phyloP scores from a whole-genome alignment of 2,113 vertebrate species.

The Setophaga petechia region DNA sequence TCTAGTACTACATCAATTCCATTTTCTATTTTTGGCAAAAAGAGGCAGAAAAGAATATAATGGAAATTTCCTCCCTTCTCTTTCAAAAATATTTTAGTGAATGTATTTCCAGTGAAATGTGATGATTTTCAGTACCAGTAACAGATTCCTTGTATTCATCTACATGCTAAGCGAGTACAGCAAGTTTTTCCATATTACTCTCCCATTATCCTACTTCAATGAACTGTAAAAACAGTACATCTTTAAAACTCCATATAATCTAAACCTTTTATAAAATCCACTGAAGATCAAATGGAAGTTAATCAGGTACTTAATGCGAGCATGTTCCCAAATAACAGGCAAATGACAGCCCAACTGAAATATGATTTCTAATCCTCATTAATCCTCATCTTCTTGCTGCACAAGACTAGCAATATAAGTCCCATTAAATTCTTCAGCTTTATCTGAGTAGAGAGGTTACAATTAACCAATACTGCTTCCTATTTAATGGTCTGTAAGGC shows the following conservation, averaged over 20 bases:
- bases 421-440: not conserved
- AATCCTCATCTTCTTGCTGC: not conserved
- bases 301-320: not conserved
- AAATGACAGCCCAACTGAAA: not conserved
- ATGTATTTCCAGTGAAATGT: not conserved
- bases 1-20: not conserved
- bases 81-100: not conserved
- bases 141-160: not conserved
- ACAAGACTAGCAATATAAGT: not conserved
- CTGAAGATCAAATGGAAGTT: not conserved
- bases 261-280: constrained; percentile 14
- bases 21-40: not conserved
- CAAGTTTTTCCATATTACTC: not conserved
- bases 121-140: not conserved
- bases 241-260: not conserved
- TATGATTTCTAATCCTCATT: constrained; percentile 31
- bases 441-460: not conserved
- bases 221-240: not conserved
- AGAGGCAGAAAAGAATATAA: not conserved
- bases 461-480: not conserved
- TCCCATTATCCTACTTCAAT: not conserved
- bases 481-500: not conserved
- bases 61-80: not conserved
- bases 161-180: not conserved
- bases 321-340: not conserved